A percentile compares a stretch with the other conserved stretches of the same genome.
phyloP scores from a whole-genome alignment of 2,888 invertebrate species.

The Enchytraeus crypticus region DNA sequence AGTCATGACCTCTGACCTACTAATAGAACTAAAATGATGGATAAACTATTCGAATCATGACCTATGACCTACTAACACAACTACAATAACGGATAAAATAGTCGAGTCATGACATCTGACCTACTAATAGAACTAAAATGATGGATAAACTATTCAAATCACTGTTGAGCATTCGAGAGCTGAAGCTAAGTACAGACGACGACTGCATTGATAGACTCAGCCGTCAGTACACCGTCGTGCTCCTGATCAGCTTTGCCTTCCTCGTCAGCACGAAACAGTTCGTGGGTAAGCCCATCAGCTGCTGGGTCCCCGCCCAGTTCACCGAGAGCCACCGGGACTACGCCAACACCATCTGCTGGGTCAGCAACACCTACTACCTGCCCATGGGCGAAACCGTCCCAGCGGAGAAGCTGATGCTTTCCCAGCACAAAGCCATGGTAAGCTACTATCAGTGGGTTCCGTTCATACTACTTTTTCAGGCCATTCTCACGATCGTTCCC shows the following conservation, averaged over 20 bases:
- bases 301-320: conserved; percentile 30
- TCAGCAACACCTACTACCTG: too few relatives aligned
- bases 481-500: conserved; percentile 25
- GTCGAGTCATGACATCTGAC: too few relatives aligned
- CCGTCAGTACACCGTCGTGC: conserved; percentile 29
- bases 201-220: too few relatives aligned
- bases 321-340: conserved; percentile 28
- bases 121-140: too few relatives aligned
- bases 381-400: conserved; percentile 23
- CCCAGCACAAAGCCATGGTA: conserved; percentile 14
- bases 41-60: conserved; percentile 29
- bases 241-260: conserved; percentile 28
- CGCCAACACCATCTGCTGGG: conserved; percentile 29
- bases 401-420: conserved; percentile 4
- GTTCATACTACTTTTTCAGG: conserved; percentile 29
- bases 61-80: too few relatives aligned
- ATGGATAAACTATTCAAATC: conserved; percentile 31
- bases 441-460: too few relatives aligned
- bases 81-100: too few relatives aligned
- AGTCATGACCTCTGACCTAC: too few relatives aligned
- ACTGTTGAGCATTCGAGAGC: conserved; percentile 26
- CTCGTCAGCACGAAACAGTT: too few relatives aligned
- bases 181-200: conserved; percentile 28
- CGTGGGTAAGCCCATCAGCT: conserved; percentile 28
- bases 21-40: conserved; percentile 25